phyloP scores from a whole-genome alignment of 2,797 vertebrate genomes.

The Merluccius polli region DNA sequence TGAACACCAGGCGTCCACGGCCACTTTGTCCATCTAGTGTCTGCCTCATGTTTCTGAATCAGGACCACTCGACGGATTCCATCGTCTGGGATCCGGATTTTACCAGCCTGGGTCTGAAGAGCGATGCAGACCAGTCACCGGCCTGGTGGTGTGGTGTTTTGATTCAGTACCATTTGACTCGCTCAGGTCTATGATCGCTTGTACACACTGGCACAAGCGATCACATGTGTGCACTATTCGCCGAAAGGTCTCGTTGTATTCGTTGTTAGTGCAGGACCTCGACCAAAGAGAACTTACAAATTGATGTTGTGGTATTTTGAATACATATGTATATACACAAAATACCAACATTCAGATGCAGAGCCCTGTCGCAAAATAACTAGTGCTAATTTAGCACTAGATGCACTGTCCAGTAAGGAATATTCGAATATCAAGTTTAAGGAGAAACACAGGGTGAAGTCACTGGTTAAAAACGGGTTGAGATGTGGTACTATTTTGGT shows the following conservation, averaged over 20 bases:
- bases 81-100: background rate
- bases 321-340: background rate
- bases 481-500: slow-evolving; percentile 26
- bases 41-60: background rate
- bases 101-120: background rate
- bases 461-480: slow-evolving; percentile 14
- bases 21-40: background rate
- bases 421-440: slow-evolving; percentile 14
- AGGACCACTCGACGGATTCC: background rate
- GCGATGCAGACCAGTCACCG: background rate
- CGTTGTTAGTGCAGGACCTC: background rate
- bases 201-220: background rate
- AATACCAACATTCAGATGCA: background rate
- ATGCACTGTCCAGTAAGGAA: slow-evolving; percentile 14
- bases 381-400: slow-evolving; percentile 13
- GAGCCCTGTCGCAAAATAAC: background rate
- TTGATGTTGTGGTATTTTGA: background rate
- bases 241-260: background rate
- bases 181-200: background rate
- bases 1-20: background rate
- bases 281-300: background rate
- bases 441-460: background rate
- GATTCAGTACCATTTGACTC: background rate
- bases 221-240: no score
- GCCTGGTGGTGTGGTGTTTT: background rate